A percentile compares a stretch with the other conserved stretches of the same genome.
Conservation (phyloP, 2,797 vertebrate species). For the Sebastes ruberrimus region DNA sequence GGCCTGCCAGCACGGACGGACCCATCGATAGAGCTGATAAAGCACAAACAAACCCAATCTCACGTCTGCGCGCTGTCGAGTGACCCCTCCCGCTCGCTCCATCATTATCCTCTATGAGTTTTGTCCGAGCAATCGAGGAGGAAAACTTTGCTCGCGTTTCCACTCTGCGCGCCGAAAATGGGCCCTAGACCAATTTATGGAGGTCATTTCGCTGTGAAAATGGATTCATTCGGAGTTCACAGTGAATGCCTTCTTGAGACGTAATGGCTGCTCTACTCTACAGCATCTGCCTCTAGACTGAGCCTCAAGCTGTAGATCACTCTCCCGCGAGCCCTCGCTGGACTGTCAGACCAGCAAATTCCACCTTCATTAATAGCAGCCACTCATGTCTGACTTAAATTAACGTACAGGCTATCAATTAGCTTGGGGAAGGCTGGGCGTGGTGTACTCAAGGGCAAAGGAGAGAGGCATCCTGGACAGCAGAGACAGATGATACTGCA, state of each 20-base stretch:
- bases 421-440: constrained; percentile 52
- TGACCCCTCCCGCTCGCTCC: constrained; percentile 8
- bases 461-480: constrained; percentile 46
- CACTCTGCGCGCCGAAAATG: constrained; percentile 19
- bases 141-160: constrained; percentile 32
- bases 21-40: constrained; percentile 48
- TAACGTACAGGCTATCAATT: constrained; percentile 81
- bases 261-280: constrained; percentile 45
- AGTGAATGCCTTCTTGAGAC: constrained; percentile 56
- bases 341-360: constrained; percentile 71
- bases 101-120: constrained; percentile 38
- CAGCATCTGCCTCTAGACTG: constrained; percentile 34
- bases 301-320: constrained; percentile 67
- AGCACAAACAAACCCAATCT: constrained; percentile 43
- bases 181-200: constrained; percentile 42
- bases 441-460: constrained; percentile 56
- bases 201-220: constrained; percentile 61
- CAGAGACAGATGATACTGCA: constrained; percentile 17
- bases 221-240: constrained; percentile 53
- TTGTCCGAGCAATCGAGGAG: constrained; percentile 26
- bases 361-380: constrained; percentile 80
- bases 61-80: background rate
- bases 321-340: constrained; percentile 67
- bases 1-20: constrained; percentile 18
- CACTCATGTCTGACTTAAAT: constrained; percentile 80